Percentiles rank a stretch among this genome's conserved stretches.
Evolutionary conservation across 1,140 invertebrate species (phyloP).

Genomic region (Drosophila simulans): DNA sequence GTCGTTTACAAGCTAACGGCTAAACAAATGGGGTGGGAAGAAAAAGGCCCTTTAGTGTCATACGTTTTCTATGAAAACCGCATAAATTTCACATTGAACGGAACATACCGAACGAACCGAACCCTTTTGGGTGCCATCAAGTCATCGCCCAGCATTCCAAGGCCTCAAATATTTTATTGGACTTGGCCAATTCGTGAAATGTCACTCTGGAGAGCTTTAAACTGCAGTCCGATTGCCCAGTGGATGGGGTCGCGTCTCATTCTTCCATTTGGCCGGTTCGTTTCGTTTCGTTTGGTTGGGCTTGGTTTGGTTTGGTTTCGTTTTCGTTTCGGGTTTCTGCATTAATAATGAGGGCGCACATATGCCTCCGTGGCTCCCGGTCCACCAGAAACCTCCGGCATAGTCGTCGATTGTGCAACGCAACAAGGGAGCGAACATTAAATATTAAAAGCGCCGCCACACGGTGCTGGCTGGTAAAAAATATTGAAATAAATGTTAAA

Average conservation of each 20-base stretch:
- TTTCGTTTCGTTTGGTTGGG: slow-evolving; percentile 2
- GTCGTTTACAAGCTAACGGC: slow-evolving; percentile 62
- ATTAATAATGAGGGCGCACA: slow-evolving; percentile 78
- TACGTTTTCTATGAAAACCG: slow-evolving; percentile 79
- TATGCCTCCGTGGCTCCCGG: slow-evolving; percentile 41
- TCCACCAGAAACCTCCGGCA: neutral
- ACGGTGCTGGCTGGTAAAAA: slow-evolving; percentile 61
- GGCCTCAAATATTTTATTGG: slow-evolving; percentile 69
- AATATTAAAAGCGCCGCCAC: slow-evolving; percentile 80
- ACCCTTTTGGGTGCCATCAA: slow-evolving; percentile 72
- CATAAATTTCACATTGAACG: slow-evolving; percentile 70
- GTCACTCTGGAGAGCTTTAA: slow-evolving; percentile 84
- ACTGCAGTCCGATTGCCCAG: slow-evolving; percentile 22
- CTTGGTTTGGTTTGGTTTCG: slow-evolving; percentile 40
- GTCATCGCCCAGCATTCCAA: slow-evolving; percentile 9
- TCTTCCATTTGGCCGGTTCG: slow-evolving; percentile 19
- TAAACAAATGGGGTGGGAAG: slow-evolving; percentile 3
- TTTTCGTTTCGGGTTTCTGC: slow-evolving; percentile 57
- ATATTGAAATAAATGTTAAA: slow-evolving; percentile 84
- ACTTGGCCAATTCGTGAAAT: slow-evolving; percentile 81
- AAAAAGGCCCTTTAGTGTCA: slow-evolving; percentile 65
- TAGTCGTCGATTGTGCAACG: slow-evolving; percentile 39
- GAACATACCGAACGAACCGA: neutral
- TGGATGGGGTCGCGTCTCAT: slow-evolving; percentile 10
- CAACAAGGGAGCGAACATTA: slow-evolving; percentile 63